Evolutionary conservation across 2,888 invertebrate genomes (phyloP).

Genomic region (Cryptus viduatorius): DNA sequence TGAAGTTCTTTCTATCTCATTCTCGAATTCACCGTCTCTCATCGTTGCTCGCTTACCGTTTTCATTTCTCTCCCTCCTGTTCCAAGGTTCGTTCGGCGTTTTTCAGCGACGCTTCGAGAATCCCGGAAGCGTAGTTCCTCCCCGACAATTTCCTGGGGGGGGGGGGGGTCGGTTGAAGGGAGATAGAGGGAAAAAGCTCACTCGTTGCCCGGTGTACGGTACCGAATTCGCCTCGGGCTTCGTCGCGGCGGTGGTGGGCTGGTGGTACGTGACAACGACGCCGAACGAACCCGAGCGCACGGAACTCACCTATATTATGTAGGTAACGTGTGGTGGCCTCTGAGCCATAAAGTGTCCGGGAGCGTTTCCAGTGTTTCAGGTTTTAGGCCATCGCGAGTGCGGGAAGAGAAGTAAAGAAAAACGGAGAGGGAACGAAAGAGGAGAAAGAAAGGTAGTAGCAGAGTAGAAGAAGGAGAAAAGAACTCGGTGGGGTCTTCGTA

Average conservation of each 20-base stretch:
- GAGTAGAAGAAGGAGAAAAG: slow-evolving; percentile 35
- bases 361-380: slow-evolving; percentile 76
- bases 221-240: slow-evolving; percentile 43
- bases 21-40: not conserved
- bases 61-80: slow-evolving; percentile 44
- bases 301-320: slow-evolving; percentile 68
- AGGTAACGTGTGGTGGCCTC: slow-evolving; percentile 68
- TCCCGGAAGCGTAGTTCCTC: slow-evolving; percentile 70
- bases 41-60: not conserved
- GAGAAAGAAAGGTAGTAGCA: slow-evolving; percentile 48
- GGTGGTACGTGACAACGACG: slow-evolving; percentile 71
- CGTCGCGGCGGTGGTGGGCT: slow-evolving; percentile 37
- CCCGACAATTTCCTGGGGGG: slow-evolving; percentile 70
- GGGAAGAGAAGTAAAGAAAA: slow-evolving; percentile 39
- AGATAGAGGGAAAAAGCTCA: not conserved
- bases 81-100: slow-evolving; percentile 35
- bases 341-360: slow-evolving; percentile 74
- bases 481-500: slow-evolving; percentile 48
- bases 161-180: slow-evolving; percentile 59
- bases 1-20: slow-evolving; percentile 16
- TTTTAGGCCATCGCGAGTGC: slow-evolving; percentile 70
- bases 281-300: slow-evolving; percentile 33
- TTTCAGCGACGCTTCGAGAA: slow-evolving; percentile 51
- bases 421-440: slow-evolving; percentile 38
- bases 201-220: slow-evolving; percentile 19